phyloP scores from a whole-genome alignment of 1,140 invertebrate species.

The Hirudo medicinalis region DNA sequence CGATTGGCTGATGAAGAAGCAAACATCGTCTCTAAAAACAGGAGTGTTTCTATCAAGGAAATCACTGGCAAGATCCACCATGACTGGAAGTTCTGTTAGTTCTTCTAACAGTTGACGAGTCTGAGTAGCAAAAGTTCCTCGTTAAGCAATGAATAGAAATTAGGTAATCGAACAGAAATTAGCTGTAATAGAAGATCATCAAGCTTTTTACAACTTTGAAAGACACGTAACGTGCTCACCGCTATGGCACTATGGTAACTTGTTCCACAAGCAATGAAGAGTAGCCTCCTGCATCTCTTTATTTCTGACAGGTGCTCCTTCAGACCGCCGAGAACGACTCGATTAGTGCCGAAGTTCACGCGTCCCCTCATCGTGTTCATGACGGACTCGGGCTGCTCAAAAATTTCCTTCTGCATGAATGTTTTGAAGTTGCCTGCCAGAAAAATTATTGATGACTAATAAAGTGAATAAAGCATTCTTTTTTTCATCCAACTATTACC shows the following conservation, averaged over 20 bases:
- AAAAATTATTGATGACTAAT: too few species aligned
- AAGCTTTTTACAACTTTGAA: too few species aligned
- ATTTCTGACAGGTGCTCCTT: slow-evolving; percentile 96
- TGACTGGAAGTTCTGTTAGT: slow-evolving; percentile 92
- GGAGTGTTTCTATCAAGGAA: slow-evolving; percentile 95
- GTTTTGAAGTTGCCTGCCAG: slow-evolving; percentile 73
- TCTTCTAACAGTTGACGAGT: slow-evolving; percentile 93
- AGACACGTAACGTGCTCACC: slow-evolving; percentile 32
- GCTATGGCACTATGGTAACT: slow-evolving; percentile 97
- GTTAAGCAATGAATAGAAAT: neutral
- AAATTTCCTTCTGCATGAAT: slow-evolving; percentile 99
- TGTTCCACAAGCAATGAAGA: slow-evolving; percentile 96
- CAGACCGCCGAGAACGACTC: slow-evolving; percentile 68
- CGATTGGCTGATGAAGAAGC: slow-evolving; percentile 75
- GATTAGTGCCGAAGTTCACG: slow-evolving; percentile 59
- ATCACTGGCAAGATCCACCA: slow-evolving; percentile 95
- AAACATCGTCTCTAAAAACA: slow-evolving; percentile 97
- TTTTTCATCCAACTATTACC: too few species aligned
- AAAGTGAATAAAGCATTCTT: too few species aligned
- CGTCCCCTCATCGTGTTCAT: slow-evolving; percentile 98
- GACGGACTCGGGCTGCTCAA: slow-evolving; percentile 97
- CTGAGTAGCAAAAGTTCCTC: slow-evolving; percentile 28
- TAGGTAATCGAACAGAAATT: too few species aligned
- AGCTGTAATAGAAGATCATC: too few species aligned
- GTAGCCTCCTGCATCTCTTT: slow-evolving; percentile 80